These are phyloP conservation scores for Misgurnus anguillicaudatus DNA, from an alignment of 2,113 vertebrate genomes.

Conservation along the genomic window DNA sequence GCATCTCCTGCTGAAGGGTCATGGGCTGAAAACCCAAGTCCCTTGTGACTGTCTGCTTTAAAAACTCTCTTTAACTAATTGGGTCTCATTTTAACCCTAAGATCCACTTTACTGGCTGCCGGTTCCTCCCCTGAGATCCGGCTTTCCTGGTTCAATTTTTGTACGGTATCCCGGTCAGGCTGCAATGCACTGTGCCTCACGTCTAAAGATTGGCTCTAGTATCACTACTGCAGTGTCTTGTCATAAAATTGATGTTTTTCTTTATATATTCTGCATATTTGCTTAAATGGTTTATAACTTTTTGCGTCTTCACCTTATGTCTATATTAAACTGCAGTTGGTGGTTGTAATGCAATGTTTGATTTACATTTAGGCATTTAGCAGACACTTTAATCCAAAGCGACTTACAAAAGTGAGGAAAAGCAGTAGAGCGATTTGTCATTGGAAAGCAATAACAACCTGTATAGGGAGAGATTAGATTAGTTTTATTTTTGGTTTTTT, in stretches of 20 bases:
- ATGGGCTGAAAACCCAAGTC: neutral
- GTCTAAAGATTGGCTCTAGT: neutral
- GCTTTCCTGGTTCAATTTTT: constrained; percentile 11
- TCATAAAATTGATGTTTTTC: neutral
- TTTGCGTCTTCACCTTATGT: neutral
- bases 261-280: neutral
- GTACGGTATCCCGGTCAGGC: constrained; percentile 10
- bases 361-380: too few relatives aligned
- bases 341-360: too few relatives aligned
- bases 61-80: constrained; percentile 28
- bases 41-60: constrained; percentile 13
- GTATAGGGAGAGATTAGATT: too few relatives aligned
- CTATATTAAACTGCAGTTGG: too few relatives aligned
- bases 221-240: neutral
- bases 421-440: too few relatives aligned
- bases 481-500: too few relatives aligned
- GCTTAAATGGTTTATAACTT: neutral
- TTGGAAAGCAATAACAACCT: too few relatives aligned
- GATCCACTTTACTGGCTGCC: constrained; percentile 17
- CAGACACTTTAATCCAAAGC: too few relatives aligned
- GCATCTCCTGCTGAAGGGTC: constrained; percentile 5
- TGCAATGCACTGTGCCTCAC: constrained; percentile 12
- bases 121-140: constrained; percentile 7
- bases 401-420: too few relatives aligned
- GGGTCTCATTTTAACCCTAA: neutral